A percentile compares a stretch with the other conserved stretches of the same genome.
Evolutionary conservation across 1,140 invertebrate genomes (phyloP).

Genomic region (Sipha flava): DNA sequence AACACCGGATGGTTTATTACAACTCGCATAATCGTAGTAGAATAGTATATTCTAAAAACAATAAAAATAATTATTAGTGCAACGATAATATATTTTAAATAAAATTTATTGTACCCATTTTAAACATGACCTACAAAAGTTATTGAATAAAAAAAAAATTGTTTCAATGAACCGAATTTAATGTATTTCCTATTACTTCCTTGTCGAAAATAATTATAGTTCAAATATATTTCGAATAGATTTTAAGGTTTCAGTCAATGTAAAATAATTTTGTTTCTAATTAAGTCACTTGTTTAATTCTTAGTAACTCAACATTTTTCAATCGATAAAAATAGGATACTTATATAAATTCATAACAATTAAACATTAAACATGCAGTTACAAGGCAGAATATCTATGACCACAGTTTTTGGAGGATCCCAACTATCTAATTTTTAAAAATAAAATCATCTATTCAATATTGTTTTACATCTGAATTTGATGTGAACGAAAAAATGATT

Average conservation of each 20-base stretch:
- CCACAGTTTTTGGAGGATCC: no score
- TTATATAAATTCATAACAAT: no score
- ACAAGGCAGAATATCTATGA: no score
- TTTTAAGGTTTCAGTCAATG: background rate
- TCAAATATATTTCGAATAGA: background rate
- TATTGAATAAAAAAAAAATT: background rate
- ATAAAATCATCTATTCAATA: no score
- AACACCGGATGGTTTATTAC: slow-evolving; percentile 68
- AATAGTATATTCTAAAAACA: slow-evolving; percentile 69
- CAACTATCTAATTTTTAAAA: no score
- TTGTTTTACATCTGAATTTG: no score
- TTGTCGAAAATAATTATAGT: background rate
- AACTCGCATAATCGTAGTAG: slow-evolving; percentile 78
- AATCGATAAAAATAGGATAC: no score
- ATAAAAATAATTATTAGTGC: background rate
- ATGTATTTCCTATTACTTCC: background rate
- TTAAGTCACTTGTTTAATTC: background rate
- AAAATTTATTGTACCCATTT: no score
- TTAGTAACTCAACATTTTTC: background rate
- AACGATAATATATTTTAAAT: background rate
- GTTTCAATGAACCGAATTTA: background rate
- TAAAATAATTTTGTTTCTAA: background rate
- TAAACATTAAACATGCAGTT: no score
- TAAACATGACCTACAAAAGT: no score
- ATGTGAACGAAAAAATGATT: no score